A percentile compares a stretch with the other conserved stretches of the same genome.
Conservation (phyloP, 1,140 invertebrate genomes). For the Trialeurodes vaporariorum region DNA sequence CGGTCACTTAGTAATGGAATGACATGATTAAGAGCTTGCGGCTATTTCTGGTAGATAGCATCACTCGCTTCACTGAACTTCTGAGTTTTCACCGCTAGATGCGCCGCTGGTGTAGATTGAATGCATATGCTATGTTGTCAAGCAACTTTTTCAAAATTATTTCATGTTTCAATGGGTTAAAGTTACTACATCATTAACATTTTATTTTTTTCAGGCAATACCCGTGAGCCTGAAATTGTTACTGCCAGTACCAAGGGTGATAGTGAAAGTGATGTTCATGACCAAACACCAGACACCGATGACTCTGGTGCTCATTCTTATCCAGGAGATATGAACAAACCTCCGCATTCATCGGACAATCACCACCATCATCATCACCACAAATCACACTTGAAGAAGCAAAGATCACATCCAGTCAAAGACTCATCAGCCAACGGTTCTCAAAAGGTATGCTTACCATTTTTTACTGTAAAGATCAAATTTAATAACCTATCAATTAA, state of each 20-base stretch:
- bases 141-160: no score
- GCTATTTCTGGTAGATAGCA: no score
- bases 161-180: no score
- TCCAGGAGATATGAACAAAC: constrained; percentile 33
- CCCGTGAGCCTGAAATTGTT: not conserved
- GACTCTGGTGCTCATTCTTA: constrained; percentile 43
- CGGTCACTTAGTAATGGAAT: no score
- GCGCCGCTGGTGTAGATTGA: no score
- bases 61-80: no score
- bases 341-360: constrained; percentile 14
- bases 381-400: constrained; percentile 2
- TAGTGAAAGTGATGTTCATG: constrained; percentile 45
- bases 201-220: not conserved
- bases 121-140: no score
- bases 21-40: no score
- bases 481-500: no score
- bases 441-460: constrained; percentile 37
- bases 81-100: no score
- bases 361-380: constrained; percentile 5
- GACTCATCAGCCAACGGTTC: constrained; percentile 32
- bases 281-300: constrained; percentile 51
- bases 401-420: not conserved
- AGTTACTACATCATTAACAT: no score
- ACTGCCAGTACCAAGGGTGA: constrained; percentile 39
- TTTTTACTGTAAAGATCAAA: no score